A percentile compares a stretch with the other conserved stretches of the same genome.
These are phyloP conservation scores for Ameiurus melas DNA, from an alignment of 2,113 vertebrate genomes.

Conservation along the genomic window DNA sequence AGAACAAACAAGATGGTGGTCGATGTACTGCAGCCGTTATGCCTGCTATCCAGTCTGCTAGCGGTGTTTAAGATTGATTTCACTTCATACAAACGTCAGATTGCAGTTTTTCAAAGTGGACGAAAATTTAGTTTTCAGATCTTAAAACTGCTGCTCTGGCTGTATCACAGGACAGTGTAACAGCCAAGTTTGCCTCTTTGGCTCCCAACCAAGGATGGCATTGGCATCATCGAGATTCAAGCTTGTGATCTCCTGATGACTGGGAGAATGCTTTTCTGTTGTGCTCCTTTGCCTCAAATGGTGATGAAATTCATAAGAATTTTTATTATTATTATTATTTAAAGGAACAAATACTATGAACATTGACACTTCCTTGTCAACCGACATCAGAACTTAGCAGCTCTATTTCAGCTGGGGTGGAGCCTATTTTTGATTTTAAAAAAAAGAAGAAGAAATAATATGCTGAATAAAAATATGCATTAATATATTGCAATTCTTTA, in stretches of 20 bases:
- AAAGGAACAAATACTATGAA: background rate
- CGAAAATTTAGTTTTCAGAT: too few species aligned
- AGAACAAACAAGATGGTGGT: too few species aligned
- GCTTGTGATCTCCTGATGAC: background rate
- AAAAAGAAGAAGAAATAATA: background rate
- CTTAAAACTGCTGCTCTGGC: too few species aligned
- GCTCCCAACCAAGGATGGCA: background rate
- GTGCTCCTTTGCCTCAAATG: background rate
- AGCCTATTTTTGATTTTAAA: background rate
- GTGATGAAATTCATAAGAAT: background rate
- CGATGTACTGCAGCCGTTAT: too few species aligned
- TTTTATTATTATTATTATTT: background rate
- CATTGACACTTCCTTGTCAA: background rate
- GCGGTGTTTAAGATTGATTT: too few species aligned
- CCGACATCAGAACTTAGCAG: background rate
- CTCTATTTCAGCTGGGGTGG: background rate
- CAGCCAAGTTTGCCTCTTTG: background rate
- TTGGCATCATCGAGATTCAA: background rate
- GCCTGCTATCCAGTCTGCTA: too few species aligned
- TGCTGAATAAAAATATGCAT: background rate
- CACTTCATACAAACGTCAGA: too few species aligned
- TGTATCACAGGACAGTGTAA: too few species aligned
- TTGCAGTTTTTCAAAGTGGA: too few species aligned
- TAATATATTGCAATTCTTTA: background rate
- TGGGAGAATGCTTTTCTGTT: background rate